A percentile compares a stretch with the other conserved stretches of the same genome.
Conservation (phyloP, 2,797 vertebrate genomes). For the Chelon labrosus region DNA sequence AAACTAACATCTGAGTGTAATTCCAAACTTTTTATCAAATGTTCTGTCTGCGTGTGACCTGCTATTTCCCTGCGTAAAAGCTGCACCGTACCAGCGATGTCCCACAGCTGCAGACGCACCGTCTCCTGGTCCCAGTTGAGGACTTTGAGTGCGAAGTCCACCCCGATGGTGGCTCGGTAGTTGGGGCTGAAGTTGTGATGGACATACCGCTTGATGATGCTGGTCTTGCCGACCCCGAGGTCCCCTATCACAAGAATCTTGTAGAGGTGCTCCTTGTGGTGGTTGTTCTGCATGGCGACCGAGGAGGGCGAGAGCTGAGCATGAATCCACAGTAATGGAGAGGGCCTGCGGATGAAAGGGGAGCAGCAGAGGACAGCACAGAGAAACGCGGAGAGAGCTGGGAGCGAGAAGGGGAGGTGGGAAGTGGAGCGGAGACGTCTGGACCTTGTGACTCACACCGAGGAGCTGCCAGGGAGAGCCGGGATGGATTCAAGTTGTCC, state of each 20-base stretch:
- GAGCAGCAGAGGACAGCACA: conserved; percentile 15
- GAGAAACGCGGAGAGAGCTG: conserved; percentile 18
- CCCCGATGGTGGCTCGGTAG: conserved; percentile 93
- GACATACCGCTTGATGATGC: conserved; percentile 98
- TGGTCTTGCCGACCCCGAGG: conserved; percentile 98
- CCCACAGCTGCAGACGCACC: conserved; percentile 96
- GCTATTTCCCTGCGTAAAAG: conserved; percentile 31
- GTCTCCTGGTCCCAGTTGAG: conserved; percentile 97
- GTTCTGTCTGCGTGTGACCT: background rate
- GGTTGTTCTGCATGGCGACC: conserved; percentile 92
- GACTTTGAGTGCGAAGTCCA: conserved; percentile 98
- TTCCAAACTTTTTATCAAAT: background rate
- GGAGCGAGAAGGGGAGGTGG: conserved; percentile 27
- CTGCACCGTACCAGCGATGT: conserved; percentile 91
- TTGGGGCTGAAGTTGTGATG: conserved; percentile 98
- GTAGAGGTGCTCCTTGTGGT: conserved; percentile 94
- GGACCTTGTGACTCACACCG: conserved; percentile 75
- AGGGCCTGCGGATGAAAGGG: conserved; percentile 27
- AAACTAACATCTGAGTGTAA: background rate
- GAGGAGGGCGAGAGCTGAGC: conserved; percentile 73
- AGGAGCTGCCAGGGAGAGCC: conserved; percentile 18
- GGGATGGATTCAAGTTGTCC: background rate
- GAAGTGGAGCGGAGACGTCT: conserved; percentile 30
- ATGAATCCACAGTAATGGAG: conserved; percentile 73
- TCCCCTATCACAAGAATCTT: conserved; percentile 98